Base-by-base conservation (phyloP, 2,113 vertebrate species). In the Cyprinodon variegatus region DNA sequence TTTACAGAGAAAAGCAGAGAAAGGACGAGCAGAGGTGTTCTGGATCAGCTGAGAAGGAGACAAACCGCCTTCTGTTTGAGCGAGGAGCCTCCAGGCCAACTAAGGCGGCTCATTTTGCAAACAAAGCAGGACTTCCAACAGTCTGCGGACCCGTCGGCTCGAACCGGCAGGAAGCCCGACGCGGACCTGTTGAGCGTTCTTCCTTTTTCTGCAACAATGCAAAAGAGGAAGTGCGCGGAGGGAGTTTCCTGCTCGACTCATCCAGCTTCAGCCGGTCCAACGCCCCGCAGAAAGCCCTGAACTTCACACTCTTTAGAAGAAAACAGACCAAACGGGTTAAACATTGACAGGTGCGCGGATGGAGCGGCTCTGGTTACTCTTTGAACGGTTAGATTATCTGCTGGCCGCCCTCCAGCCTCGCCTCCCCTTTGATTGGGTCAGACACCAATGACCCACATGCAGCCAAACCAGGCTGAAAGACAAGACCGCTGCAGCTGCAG, bases 201-300 rank as follows among this genome's bases (percentile, higher is more conserved):
- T 93, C 90, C 92, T 91, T 91, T 89, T 92, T 90, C 78, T 90
- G 74, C 81, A 82, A 89, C 91, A 92, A 92, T 90, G 83, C 70
- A 77, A 84, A 91, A 91, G 86, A 80, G 90, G 91, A 93, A 93
- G 91, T 80, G 79, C 41, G 73, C 79, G 29, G 74, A 76, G 86
- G 81, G 90, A 72, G 80, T 83, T 92, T 90, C 90, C 91, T 89
- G 87, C 62, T 37, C 50, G 22, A 53, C 72, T 80, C 68, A 67
- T 79, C 84, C 78, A 77, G 60, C 72, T 45, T 66, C 60, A 59
- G 68, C 68, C 72, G 45, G 63, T 4, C 65, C 41, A 39, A 57
- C 20, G 38, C 71, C 39, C 13, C 45, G 0, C 46, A 64, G 2
- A 13, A 48, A 14, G 2, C 62, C 72, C 74, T 84, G 76, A 88